phyloP scores from a whole-genome alignment of 2,888 invertebrate genomes.

The Helleia helle region DNA sequence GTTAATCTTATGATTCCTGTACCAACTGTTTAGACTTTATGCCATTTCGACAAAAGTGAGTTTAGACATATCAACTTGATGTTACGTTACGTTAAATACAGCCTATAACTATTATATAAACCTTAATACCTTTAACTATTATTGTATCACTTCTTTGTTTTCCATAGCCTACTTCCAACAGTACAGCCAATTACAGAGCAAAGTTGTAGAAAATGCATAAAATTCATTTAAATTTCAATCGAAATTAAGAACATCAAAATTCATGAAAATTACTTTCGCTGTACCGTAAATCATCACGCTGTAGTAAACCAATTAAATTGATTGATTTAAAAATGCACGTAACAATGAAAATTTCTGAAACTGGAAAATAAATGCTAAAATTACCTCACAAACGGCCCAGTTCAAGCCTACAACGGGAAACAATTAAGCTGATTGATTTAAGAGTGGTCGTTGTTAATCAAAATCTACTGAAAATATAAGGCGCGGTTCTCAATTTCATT shows the following conservation, averaged over 20 bases:
- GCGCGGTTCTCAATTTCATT: background rate
- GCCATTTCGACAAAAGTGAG: too few relatives aligned
- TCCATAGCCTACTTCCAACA: too few relatives aligned
- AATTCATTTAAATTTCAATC: slow-evolving; percentile 1
- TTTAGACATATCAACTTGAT: too few relatives aligned
- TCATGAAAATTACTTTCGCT: slow-evolving; percentile 13
- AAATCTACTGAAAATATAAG: slow-evolving; percentile 10
- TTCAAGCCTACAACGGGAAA: background rate
- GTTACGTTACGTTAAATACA: too few relatives aligned
- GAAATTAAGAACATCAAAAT: slow-evolving; percentile 10
- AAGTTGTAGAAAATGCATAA: too few relatives aligned
- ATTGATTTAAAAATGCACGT: slow-evolving; percentile 34
- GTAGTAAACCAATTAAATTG: slow-evolving; percentile 40
- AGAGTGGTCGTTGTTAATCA: slow-evolving; percentile 8
- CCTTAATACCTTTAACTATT: background rate
- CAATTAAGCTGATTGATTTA: slow-evolving; percentile 9
- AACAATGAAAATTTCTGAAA: slow-evolving; percentile 12
- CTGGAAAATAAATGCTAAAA: slow-evolving; percentile 10
- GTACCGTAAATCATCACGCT: slow-evolving; percentile 15
- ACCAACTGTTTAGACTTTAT: too few relatives aligned
- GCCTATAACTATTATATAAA: background rate
- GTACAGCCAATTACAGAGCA: too few relatives aligned
- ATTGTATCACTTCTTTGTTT: too few relatives aligned
- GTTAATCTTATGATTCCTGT: too few relatives aligned
- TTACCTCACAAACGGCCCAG: slow-evolving; percentile 1